Base-by-base conservation (phyloP, 2,888 invertebrate species). In the Pseudococcus viburni region DNA sequence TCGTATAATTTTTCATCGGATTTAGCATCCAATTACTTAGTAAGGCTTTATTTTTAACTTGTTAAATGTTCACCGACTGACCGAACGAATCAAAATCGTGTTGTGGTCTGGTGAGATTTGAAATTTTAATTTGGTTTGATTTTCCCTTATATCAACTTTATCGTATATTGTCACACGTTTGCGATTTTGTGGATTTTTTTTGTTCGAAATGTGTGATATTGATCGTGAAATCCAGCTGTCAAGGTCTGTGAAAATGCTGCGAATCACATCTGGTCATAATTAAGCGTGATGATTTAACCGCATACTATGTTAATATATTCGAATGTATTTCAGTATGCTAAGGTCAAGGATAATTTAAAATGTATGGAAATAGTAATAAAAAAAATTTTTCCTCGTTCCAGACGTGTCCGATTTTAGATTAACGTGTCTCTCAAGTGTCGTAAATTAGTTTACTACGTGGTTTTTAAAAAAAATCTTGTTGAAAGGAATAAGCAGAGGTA, bases 301-400 rank as follows among this genome's bases (percentile, higher is more conserved):
- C 33, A 73, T 73, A 73, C 33, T 73, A 15, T 15, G 59, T 59
- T 59, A 59, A 33, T 33, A 59, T 59, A 59, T 59, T 59, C 19
- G 59, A 59, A 59, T 59, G 9, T 59, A 19, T 59, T 59, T 59
- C 19, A 59, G 19, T 59, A 59, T 59, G n/a, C 59, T 12, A 73
- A 73, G 42, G 42, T 80, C 80, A 80, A 80, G 80, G 80, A 80
- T 80, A 80, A 42, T 80, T n/a, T 80, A 3, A 80, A 80, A 42
- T 80, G n/a, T 80, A 80, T 42, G 39, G 26, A 80, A 42, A 26
- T n/a, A 42, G 46, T 39, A 11, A 33, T 33, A 12, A 73, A 73
- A 73, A 73, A 33, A 15, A 6, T 15, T 73, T 26, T 73, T 80
- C 80, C 80, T 80, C n/a, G 42, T 80, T 80, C 80, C n/a, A 80